Evolutionary conservation across 2,113 vertebrate genomes (phyloP).

Genomic region (Bungarus multicinctus): DNA sequence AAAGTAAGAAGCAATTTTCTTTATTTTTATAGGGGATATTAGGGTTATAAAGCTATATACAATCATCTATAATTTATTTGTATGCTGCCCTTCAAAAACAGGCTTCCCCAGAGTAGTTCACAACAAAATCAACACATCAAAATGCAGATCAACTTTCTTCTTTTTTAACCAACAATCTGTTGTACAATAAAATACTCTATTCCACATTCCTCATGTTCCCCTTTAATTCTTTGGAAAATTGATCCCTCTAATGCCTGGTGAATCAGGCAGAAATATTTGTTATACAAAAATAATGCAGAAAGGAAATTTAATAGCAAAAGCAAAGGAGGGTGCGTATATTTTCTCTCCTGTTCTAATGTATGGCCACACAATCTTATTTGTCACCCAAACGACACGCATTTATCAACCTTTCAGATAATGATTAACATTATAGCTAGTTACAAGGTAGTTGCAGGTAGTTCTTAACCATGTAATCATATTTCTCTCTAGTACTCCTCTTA

Average conservation of each 20-base stretch:
- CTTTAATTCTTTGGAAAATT: slow-evolving; percentile 3
- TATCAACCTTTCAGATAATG: neutral
- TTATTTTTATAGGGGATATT: neutral
- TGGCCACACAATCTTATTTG: neutral
- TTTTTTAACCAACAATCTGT: neutral
- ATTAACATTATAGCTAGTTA: neutral
- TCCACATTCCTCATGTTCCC: neutral
- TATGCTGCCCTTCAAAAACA: neutral
- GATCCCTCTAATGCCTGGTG: slow-evolving; percentile 13
- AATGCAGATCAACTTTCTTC: neutral
- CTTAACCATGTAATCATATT: neutral
- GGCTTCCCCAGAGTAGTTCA: neutral
- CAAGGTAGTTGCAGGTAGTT: neutral
- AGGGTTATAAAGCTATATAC: neutral
- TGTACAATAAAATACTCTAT: neutral
- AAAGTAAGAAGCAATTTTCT: neutral
- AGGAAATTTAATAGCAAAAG: neutral
- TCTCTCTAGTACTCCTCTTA: neutral
- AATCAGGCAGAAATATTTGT: neutral
- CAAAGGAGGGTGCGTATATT: neutral
- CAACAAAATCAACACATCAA: neutral
- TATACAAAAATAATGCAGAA: neutral
- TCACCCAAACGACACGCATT: neutral
- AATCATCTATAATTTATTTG: neutral
- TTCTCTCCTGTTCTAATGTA: neutral